These are phyloP conservation scores for Aegotheles bennettii DNA, from an alignment of 2,113 vertebrate genomes.

Conservation along the genomic window DNA sequence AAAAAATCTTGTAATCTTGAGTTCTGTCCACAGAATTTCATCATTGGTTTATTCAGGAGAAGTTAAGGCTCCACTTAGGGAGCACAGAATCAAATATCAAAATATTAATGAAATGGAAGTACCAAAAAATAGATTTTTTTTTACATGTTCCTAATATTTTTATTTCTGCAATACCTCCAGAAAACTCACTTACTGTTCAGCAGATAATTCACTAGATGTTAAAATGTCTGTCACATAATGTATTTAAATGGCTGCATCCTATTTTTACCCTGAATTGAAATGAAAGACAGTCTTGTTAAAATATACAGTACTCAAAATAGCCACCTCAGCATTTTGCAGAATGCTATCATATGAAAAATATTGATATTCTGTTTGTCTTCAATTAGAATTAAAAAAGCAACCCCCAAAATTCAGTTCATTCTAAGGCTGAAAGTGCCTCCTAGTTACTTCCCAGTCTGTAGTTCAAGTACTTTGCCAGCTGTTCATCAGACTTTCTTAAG, in stretches of 20 bases:
- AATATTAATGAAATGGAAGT: neutral
- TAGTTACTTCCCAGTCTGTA: neutral
- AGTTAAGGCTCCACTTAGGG: neutral
- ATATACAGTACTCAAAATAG: neutral
- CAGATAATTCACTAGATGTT: neutral
- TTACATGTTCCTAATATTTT: neutral
- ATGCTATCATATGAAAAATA: neutral
- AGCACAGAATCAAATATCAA: neutral
- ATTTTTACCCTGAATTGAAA: neutral
- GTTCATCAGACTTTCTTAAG: neutral
- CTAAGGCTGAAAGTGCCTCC: neutral
- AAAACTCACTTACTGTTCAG: neutral
- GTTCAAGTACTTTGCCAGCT: neutral
- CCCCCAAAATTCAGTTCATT: neutral
- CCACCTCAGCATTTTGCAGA: neutral
- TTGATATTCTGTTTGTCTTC: neutral
- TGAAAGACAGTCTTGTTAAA: neutral
- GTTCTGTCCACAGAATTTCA: neutral
- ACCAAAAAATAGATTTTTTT: neutral
- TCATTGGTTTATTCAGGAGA: neutral
- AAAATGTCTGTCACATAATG: neutral
- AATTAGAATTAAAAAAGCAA: neutral
- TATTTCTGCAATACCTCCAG: neutral
- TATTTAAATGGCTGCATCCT: neutral
- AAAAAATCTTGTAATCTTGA: neutral